These are phyloP conservation scores for Dasyurus viverrinus DNA, from an alignment of 2,113 vertebrate species.

Conservation along the genomic window DNA sequence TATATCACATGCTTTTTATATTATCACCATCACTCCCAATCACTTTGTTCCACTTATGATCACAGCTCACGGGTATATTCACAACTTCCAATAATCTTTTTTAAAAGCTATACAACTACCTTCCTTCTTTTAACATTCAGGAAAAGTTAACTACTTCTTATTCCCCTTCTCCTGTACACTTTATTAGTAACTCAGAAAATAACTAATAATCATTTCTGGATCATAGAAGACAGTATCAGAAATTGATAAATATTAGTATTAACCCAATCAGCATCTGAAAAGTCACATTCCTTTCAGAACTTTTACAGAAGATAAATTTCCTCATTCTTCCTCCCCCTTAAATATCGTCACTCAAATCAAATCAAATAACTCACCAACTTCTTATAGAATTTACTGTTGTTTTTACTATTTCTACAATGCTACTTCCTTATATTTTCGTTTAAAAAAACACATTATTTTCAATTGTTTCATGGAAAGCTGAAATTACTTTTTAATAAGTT, in stretches of 20 bases:
- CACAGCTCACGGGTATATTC: not conserved
- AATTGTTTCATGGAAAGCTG: not conserved
- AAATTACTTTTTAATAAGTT: not conserved
- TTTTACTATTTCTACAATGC: not conserved
- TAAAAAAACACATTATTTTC: not conserved
- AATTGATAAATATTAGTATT: not conserved
- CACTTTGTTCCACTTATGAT: not conserved
- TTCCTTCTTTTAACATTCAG: not conserved
- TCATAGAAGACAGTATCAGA: not conserved
- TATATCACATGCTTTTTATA: not conserved
- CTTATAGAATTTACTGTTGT: not conserved
- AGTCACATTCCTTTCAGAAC: not conserved
- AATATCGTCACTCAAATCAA: not conserved
- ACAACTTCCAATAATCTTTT: not conserved
- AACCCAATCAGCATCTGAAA: not conserved
- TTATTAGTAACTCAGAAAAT: not conserved
- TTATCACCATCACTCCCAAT: not conserved
- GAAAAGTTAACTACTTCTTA: not conserved
- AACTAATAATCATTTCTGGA: not conserved
- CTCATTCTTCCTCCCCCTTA: conserved; percentile 16
- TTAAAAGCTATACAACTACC: not conserved
- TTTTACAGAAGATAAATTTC: not conserved
- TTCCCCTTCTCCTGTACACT: not conserved
- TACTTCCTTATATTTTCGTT: not conserved
- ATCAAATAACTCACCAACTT: not conserved